Evolutionary conservation across 2,113 vertebrate species (phyloP), one percentile per base, ranked within the genome.

Genomic region (Nipponia nippon): DNA sequence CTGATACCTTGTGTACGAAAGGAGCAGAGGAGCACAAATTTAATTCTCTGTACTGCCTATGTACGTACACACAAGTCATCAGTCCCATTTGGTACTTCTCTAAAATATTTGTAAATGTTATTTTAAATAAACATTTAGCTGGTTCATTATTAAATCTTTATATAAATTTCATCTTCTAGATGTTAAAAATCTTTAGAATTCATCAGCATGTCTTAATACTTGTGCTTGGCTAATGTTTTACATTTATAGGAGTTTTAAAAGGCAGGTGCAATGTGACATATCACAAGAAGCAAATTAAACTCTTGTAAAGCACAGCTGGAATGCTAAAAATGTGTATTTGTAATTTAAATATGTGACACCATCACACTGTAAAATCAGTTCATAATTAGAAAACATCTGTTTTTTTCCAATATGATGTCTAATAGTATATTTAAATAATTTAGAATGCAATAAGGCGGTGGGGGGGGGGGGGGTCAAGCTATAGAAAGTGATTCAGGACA

Each of bases 381-480:
- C 98, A 98, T 98, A 98, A 98, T 98, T 98, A 98, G 98, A 98
- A 98, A 98, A 98, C 98, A 98, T 98, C 98, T 98, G 98, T 42
- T 97, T 98, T 98, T 98, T 98, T 98, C 98, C 97, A 97, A 98
- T 98, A 98, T 97, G 97, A 98, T 98, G 98, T 96, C 97, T 98
- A 98, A 98, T 98, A 98, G 98, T 98, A 98, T 98, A 98, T 98
- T 98, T 98, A 98, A 98, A 98, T 98, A 98, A 98, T 98, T 98
- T 98, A 98, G 96, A 98, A 98, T 97, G 97, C 97, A 98, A 90
- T 98, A 98, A 97, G 97, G 40, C 40, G 40, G 40, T n/a, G 23
- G 11, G 4, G 0, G 0, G 7, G 38, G 19, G 18, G 6, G 6
- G 69, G 67, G 92, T 96, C 93, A 93, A 93, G 96, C 87, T 97